Evolutionary conservation across 2,113 vertebrate species (phyloP).

Genomic region (Myrmecophaga tridactyla): DNA sequence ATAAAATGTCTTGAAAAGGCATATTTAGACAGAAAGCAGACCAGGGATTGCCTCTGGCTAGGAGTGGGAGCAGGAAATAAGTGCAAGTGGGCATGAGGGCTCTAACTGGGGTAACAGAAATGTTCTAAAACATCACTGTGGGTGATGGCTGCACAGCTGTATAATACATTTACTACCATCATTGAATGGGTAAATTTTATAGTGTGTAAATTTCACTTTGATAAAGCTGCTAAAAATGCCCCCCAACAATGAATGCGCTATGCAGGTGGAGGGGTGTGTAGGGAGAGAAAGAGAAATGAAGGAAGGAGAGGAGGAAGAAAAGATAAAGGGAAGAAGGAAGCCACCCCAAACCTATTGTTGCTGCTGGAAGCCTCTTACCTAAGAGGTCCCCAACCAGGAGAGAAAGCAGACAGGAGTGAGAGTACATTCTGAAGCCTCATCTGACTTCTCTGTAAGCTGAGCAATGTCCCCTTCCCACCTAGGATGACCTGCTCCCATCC

Average conservation of each 20-base stretch:
- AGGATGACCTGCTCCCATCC: neutral
- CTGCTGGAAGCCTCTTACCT: neutral
- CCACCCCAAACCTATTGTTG: neutral
- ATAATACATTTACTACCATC: neutral
- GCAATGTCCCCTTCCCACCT: neutral
- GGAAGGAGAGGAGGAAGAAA: neutral
- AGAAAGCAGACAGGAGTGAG: neutral
- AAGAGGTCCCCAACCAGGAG: neutral
- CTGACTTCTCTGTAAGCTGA: neutral
- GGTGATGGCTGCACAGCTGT: neutral
- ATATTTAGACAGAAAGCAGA: neutral
- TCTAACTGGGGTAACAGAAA: neutral
- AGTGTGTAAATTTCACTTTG: neutral
- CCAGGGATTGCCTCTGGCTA: no score
- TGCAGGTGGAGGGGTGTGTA: rapidly evolving
- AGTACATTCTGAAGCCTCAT: no score
- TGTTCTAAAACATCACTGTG: neutral
- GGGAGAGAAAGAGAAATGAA: no score
- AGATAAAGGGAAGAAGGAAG: neutral
- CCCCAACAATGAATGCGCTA: neutral
- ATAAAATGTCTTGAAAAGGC: neutral
- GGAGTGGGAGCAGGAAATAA: neutral
- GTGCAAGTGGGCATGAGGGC: neutral
- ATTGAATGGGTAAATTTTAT: neutral
- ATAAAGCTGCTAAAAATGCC: neutral